phyloP scores from a whole-genome alignment of 2,888 invertebrate species.

The Troides oblongomaculatus region DNA sequence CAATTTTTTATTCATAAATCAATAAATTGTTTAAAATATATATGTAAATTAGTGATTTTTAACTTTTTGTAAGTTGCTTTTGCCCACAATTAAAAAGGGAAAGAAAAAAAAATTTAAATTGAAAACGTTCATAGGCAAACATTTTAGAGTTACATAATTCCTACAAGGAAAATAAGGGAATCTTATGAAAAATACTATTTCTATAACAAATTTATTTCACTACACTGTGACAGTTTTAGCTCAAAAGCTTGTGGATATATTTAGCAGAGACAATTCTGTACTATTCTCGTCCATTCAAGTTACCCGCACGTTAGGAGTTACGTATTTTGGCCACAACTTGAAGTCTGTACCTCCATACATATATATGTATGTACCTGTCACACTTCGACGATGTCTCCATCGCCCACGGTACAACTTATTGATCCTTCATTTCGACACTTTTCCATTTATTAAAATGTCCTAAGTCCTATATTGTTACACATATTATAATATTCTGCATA shows the following conservation, averaged over 20 bases:
- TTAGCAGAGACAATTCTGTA: neutral
- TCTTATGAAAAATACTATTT: neutral
- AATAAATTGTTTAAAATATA: no score
- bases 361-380: slow-evolving; percentile 10
- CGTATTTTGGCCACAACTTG: slow-evolving; percentile 11
- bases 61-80: no score
- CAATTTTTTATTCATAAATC: no score
- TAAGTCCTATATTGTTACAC: neutral
- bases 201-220: neutral
- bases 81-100: no score
- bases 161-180: neutral
- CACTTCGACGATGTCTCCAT: slow-evolving; percentile 22
- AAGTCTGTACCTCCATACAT: slow-evolving; percentile 6
- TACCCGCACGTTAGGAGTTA: slow-evolving; percentile 2
- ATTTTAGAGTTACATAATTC: neutral
- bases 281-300: slow-evolving; percentile 26
- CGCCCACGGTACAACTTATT: slow-evolving; percentile 28
- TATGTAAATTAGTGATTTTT: no score
- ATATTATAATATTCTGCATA: neutral
- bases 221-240: neutral
- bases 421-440: slow-evolving; percentile 23
- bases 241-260: neutral
- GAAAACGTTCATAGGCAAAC: no score
- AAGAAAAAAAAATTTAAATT: no score
- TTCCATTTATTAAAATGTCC: neutral